Evolutionary conservation across 2,113 vertebrate species (phyloP).

Genomic region (Leptobrachium leishanense): DNA sequence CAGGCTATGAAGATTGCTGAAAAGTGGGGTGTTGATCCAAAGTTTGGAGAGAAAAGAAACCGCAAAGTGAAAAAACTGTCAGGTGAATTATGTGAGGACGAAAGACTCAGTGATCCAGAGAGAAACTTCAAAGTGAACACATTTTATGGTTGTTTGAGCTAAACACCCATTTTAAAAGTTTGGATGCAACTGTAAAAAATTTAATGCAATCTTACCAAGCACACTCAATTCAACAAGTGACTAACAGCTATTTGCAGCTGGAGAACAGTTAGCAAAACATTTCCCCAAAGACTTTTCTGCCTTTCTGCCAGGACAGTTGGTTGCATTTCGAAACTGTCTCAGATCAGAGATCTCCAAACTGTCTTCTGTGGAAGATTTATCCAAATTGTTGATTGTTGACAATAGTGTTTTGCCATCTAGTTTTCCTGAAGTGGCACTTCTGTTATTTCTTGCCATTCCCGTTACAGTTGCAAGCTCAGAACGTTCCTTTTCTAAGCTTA

Average conservation of each 20-base stretch:
- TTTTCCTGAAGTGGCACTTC: slow-evolving; percentile 1
- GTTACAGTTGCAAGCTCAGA: not conserved
- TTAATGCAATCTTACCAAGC: not conserved
- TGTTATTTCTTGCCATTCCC: not conserved
- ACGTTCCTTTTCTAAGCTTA: not conserved
- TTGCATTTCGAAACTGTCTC: not conserved
- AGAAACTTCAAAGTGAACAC: no score
- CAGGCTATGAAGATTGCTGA: not conserved
- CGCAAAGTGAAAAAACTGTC: not conserved
- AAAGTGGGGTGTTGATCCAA: not conserved
- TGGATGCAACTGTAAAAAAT: not conserved
- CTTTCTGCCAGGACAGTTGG: not conserved
- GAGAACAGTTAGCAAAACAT: not conserved
- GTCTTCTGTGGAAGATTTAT: no score
- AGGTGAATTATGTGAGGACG: not conserved
- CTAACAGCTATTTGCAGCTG: not conserved
- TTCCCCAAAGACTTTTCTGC: not conserved
- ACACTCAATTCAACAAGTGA: not conserved
- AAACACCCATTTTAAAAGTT: not conserved
- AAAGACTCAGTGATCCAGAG: no score
- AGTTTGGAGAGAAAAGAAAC: not conserved
- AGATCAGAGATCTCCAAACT: no score
- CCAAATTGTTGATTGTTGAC: no score
- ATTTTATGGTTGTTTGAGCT: not conserved
- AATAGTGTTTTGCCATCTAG: no score